These are phyloP conservation scores for Tauraco hartlaubi DNA, from an alignment of 2,797 vertebrate species.

Conservation along the genomic window DNA sequence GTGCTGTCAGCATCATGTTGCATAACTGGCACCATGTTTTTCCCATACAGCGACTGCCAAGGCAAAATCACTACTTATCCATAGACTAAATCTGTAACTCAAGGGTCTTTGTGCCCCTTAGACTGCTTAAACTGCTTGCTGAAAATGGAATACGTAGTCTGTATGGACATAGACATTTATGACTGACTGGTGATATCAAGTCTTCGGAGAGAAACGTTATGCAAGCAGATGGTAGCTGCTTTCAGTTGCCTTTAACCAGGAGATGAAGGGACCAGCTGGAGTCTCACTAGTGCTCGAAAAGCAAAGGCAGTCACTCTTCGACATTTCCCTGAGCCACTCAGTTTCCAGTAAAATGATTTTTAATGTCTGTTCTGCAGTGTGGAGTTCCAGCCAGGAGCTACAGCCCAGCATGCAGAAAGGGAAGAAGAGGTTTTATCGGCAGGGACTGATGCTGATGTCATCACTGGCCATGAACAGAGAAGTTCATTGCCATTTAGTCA, in stretches of 20 bases:
- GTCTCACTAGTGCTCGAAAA: neutral
- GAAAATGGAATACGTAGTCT: neutral
- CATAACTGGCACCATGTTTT: neutral
- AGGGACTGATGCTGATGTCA: neutral
- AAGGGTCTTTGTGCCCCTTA: neutral
- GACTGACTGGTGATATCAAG: neutral
- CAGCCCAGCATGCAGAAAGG: neutral
- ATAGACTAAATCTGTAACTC: neutral
- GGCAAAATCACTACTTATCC: neutral
- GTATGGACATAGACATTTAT: neutral
- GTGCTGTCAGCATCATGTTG: neutral
- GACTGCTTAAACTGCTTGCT: neutral
- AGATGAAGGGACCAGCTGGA: constrained; percentile 4
- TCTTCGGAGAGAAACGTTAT: neutral
- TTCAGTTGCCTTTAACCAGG: constrained; percentile 13
- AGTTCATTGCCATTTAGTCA: neutral
- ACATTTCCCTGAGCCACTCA: neutral
- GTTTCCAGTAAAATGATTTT: neutral
- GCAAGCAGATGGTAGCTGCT: constrained; percentile 29
- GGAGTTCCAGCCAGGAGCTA: neutral
- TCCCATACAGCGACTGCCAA: neutral
- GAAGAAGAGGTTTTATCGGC: neutral
- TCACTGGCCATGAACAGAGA: neutral
- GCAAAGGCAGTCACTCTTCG: neutral
- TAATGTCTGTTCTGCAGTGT: neutral